A percentile compares a stretch with the other conserved stretches of the same genome.
Evolutionary conservation across 2,888 invertebrate genomes (phyloP).

Genomic region (Prionchulus punctatus): DNA sequence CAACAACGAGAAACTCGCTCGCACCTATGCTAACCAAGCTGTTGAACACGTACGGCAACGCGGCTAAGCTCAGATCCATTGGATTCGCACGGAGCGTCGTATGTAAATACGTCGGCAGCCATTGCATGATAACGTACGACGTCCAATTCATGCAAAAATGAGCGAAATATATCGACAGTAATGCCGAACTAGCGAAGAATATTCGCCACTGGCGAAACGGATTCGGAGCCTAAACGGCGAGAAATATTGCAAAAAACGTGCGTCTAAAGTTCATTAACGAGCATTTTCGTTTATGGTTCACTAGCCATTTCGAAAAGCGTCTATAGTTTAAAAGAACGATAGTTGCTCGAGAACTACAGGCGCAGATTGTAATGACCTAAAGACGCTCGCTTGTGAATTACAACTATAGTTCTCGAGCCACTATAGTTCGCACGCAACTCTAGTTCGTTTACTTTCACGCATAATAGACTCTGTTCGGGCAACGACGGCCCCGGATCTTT

Average conservation of each 20-base stretch:
- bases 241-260: neutral
- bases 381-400: neutral
- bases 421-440: too few relatives aligned
- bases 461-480: constrained; percentile 42
- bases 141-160: constrained; percentile 66
- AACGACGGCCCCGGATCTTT: constrained; percentile 39
- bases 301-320: too few relatives aligned
- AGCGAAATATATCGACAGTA: constrained; percentile 56
- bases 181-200: constrained; percentile 50
- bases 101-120: constrained; percentile 55
- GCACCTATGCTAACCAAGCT: constrained; percentile 50
- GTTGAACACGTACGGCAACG: constrained; percentile 56
- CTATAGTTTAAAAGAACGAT: too few relatives aligned
- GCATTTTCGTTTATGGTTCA: too few relatives aligned
- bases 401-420: neutral
- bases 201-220: constrained; percentile 43
- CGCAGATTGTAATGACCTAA: neutral
- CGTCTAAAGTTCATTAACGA: too few relatives aligned
- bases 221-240: neutral
- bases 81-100: constrained; percentile 49
- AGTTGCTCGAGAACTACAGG: too few relatives aligned
- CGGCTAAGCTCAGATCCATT: constrained; percentile 53
- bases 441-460: constrained; percentile 40
- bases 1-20: too few relatives aligned
- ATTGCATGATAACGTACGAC: constrained; percentile 61